Base-by-base conservation (phyloP, 2,113 vertebrate species). In the Alexandromys fortis region DNA sequence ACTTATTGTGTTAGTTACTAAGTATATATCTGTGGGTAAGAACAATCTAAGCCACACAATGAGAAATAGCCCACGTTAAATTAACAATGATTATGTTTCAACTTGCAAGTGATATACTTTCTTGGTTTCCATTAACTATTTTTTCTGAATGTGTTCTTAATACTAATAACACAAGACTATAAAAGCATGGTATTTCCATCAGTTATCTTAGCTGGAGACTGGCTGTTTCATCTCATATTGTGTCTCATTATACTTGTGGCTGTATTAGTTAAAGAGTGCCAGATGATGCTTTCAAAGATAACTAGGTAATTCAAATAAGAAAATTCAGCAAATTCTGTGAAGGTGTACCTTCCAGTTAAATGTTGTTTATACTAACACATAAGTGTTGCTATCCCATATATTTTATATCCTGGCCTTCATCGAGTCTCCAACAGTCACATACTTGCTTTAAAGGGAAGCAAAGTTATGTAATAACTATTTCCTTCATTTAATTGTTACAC, bases 51-150 rank as follows among this genome's bases (percentile, higher is more conserved):
- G 17, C 26, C 33, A 68, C 49, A 55, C 3, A 49, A 49, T 67
- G 7, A 94, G 86, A 86, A n/a, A 35, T 49, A 79, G 2, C 0
- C 17, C 33, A 42, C 72, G 76, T 95, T 82, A 86, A 86, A 86
- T 94, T 76, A 72, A 85, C 58, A 92, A 81, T 7, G 26, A 67
- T 94, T 91, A 89, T 82, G 6, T 11, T 47, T 95, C 22, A 81
- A 86, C 92, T 12, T 63, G 3, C 68, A 65, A 49, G 24, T 67
- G 13, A 85, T 22, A 81, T 28, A 73, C 28, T 86, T 86, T 89
- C 28, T 63, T 91, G 22, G n/a, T 77, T 86, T 94, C 52, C 21
- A 73, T 79, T 76, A 90, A 45, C 33, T 1, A 8, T 49, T 13
- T 33, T 58, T 82, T 35, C 73, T 82, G 38, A 7, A 63, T 63